phyloP scores from a whole-genome alignment of 1,140 invertebrate species.

The Centruroides sculpturatus region DNA sequence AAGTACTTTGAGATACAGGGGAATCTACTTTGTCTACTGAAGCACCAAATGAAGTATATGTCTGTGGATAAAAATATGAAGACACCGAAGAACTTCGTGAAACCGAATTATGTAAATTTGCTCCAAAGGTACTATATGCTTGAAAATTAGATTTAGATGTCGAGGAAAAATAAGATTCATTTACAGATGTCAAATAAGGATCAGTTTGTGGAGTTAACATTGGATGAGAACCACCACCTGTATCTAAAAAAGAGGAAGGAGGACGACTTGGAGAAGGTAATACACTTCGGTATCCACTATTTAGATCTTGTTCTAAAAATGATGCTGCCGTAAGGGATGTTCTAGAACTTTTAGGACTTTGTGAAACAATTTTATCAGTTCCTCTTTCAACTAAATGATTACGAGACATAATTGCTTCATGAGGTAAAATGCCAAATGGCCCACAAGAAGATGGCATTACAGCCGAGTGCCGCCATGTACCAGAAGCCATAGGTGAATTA shows the following conservation, averaged over 20 bases:
- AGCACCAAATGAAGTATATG: constrained; percentile 8
- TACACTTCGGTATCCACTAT: constrained; percentile 8
- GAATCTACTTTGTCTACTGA: constrained; percentile 1
- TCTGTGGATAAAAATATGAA: constrained; percentile 12
- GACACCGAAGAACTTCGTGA: constrained; percentile 10
- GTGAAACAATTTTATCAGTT: constrained; percentile 11
- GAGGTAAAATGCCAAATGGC: constrained; percentile 18
- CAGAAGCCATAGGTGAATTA: constrained; percentile 10
- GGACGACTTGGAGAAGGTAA: constrained; percentile 11
- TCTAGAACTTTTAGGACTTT: constrained; percentile 8
- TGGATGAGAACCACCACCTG: constrained; percentile 8
- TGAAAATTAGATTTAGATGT: constrained; percentile 13
- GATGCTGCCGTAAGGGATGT: constrained; percentile 1
- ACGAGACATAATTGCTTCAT: constrained; percentile 15
- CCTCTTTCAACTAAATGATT: constrained; percentile 10
- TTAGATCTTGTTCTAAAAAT: constrained; percentile 14
- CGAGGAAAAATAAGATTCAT: constrained; percentile 13
- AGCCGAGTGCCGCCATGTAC: constrained; percentile 13
- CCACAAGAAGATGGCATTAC: constrained; percentile 14
- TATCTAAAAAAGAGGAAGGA: constrained; percentile 12
- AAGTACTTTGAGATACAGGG: constrained; percentile 4
- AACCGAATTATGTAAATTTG: constrained; percentile 8
- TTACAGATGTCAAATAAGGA: constrained; percentile 15
- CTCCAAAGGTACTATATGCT: constrained; percentile 12
- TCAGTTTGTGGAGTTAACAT: constrained; percentile 9